These are phyloP conservation scores for Spea multiplicata DNA, from an alignment of 2,113 vertebrate genomes.

Conservation along the genomic window DNA sequence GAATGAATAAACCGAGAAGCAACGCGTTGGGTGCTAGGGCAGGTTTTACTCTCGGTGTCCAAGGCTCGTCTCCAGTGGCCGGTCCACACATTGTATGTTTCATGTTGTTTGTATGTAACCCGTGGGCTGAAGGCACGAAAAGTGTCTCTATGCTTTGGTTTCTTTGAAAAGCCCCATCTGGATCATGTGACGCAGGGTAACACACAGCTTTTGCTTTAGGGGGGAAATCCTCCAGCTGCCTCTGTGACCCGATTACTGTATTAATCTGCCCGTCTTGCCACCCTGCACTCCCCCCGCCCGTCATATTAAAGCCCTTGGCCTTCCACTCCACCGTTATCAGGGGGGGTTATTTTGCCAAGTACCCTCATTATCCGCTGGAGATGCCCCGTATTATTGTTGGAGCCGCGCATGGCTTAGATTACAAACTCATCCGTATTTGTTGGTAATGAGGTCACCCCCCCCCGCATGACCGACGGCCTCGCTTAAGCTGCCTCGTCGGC, in stretches of 20 bases:
- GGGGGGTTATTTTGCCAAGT: not conserved
- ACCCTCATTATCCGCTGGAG: not conserved
- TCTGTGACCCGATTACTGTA: not conserved
- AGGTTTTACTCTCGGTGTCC: no score
- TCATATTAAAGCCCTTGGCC: not conserved
- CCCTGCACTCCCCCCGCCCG: not conserved
- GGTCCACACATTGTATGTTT: no score
- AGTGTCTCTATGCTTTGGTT: not conserved
- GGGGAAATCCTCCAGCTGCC: not conserved
- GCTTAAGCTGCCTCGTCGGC: not conserved
- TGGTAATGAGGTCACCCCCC: constrained; percentile 39
- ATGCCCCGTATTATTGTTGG: constrained; percentile 15
- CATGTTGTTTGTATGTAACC: no score
- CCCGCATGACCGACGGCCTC: not conserved
- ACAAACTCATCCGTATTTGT: constrained; percentile 20
- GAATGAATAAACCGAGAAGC: no score
- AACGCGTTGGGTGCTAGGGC: no score
- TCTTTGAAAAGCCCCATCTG: not conserved
- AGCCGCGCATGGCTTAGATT: constrained; percentile 30
- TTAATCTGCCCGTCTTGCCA: not conserved
- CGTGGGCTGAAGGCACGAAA: no score
- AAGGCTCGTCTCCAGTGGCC: no score
- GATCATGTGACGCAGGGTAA: not conserved
- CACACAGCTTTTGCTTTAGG: no score
- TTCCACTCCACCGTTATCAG: not conserved